A percentile compares a stretch with the other conserved stretches of the same genome.
phyloP scores from a whole-genome alignment of 2,888 invertebrate genomes.

The Pyrgus malvae region DNA sequence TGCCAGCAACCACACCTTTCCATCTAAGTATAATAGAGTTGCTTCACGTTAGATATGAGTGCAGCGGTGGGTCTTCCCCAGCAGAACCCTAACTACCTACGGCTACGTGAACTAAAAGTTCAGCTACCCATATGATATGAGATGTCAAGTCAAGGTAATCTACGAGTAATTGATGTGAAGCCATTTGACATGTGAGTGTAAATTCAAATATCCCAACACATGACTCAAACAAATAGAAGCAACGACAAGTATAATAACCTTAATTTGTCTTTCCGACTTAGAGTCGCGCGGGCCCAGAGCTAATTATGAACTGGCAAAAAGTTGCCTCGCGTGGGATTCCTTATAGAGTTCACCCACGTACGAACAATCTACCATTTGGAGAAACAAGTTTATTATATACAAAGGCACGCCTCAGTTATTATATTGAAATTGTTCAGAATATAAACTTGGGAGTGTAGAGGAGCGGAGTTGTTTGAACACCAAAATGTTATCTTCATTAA shows the following conservation, averaged over 20 bases:
- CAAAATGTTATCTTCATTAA: no score
- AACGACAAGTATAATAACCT: slow-evolving; percentile 39
- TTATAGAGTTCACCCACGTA: slow-evolving; percentile 45
- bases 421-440: no score
- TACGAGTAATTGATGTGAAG: slow-evolving; percentile 1
- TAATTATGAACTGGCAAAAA: slow-evolving; percentile 73
- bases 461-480: no score
- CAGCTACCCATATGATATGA: background rate
- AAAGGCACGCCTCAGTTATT: slow-evolving; percentile 9
- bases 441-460: background rate
- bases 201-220: slow-evolving; percentile 26
- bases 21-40: no score
- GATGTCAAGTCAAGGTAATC: background rate
- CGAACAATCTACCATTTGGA: slow-evolving; percentile 46
- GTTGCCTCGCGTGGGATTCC: slow-evolving; percentile 51
- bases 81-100: no score
- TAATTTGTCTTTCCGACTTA: slow-evolving; percentile 48
- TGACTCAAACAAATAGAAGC: slow-evolving; percentile 17
- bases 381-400: slow-evolving; percentile 38
- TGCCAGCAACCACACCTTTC: no score
- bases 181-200: slow-evolving; percentile 29
- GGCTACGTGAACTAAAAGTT: no score
- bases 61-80: no score
- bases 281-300: slow-evolving; percentile 59
- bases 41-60: no score